Base-by-base conservation (phyloP, 1,140 invertebrate species). In the Drosophila sucinea region DNA sequence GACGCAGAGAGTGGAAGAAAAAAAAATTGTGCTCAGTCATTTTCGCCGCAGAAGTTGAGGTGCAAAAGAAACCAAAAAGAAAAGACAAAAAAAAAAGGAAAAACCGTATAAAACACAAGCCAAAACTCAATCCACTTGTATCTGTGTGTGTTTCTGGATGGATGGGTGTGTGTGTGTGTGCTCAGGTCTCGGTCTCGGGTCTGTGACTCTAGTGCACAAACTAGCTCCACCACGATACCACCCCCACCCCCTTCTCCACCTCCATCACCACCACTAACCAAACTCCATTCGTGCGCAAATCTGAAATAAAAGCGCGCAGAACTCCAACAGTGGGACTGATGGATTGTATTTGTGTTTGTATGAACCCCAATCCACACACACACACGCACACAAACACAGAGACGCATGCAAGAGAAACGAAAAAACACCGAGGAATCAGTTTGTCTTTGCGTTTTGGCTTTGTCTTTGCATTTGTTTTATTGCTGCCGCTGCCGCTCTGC, bases 301-400 rank as follows among this genome's bases (percentile, higher is more conserved):
- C 72, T 77, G 72, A 86, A 87, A 87, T 87, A 82, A 86, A 86
- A 86, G 83, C 82, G 84, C 79, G 82, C 79, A 82, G 77, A 87
- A 81, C 79, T 51, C 51, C 67, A 47, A 64, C 54, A 74, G 41
- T 85, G 66, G 78, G 70, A 69, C 80, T 86, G 83, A 86, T 86
- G 79, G 81, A 86, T 86, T 86, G 83, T 77, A 65, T 51, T 51
- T 51, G 44, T 51, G 27, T 76, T 70, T 77, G 73, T 70, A 60
- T 76, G 74, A 76, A 60, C 40, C 73, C 58, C 72, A 76, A 67
- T 72, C 41, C 47, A 73, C 70, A 60, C 33, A 29, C 68, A 69
- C 60, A 44, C 63, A 44, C 55, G 30, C 58, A 57, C 41, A 74
- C 72, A 64, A 55, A 64, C 41, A 77, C 68, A 71, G 71, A 70